Base-by-base conservation (phyloP, 2,888 invertebrate species). In the Heliconius ismenius region DNA sequence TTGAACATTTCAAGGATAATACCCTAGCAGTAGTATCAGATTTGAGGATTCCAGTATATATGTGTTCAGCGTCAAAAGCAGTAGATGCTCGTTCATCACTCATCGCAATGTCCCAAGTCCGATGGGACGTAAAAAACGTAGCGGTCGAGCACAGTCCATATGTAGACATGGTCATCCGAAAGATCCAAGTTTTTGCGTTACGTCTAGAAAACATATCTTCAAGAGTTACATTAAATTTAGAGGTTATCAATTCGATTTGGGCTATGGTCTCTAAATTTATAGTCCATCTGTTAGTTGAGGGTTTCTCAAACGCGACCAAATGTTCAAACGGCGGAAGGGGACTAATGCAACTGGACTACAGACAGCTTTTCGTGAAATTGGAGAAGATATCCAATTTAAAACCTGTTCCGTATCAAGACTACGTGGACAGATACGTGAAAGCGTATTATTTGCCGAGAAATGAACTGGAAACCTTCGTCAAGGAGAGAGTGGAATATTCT, bases 311-410 rank as follows among this genome's bases (percentile, higher is more conserved):
- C 84, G 97, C 98, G 0, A 98, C 97, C 80, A 98, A 98, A 88
- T 99, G 99, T 90, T 97, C 98, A 0, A 98, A 98, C 83, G 99
- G 98, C 36, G 99, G 99, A 0, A 94, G 99, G 62, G 99, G 98
- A 0, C 91, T 99, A 15, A 99, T 99, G 99, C 99, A 99, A 87
- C 93, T 99, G 32, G 99, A 99, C 94, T 99, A 98, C 86, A 98
- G 98, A 11, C 99, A 99, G 88, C 96, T 99, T 80, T 95, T 98
- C 82, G 96, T 98, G 32, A 98, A 99, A 87, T 94, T 98, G 74
- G 98, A 99, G 89, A 96, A 97, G 85, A 96, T 99, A 75, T 97
- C 98, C 0, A 96, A 96, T 1, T 87, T 98, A 11, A 96, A 96
- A 85, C 98, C 98, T 4, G 95, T 98, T 24, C 98, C 99, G 0